Evolutionary conservation across 2,113 vertebrate genomes (phyloP), one percentile per base, ranked within the genome.

Genomic region (Gavialis gangeticus): DNA sequence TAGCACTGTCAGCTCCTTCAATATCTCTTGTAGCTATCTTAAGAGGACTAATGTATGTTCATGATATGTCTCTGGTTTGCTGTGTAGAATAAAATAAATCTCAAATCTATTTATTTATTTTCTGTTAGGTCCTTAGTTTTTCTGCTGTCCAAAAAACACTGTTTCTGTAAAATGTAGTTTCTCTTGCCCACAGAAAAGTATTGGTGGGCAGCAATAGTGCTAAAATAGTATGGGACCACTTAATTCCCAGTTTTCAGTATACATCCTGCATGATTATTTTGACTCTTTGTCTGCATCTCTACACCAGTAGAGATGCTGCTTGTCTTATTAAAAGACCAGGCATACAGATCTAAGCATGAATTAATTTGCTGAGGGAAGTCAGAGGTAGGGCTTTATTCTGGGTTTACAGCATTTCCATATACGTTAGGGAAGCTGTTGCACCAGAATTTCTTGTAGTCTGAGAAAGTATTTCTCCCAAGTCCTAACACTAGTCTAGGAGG

Each of bases 221-320:
- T 91, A 73, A 75, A 90, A 60, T 2, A 88, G 73, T 63, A 77
- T 85, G 46, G 58, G 60, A 16, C n/a, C 13, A n/a, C 59, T 57
- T 21, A 0, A 46, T 21, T 77, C 88, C 2, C 1, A 67, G 37
- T 0, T 0, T 21, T n/a, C 6, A 10, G 37, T 0, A 0, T 25
- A 30, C 67, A 3, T 3, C 55, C 21, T 66, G 46, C 1, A 0
- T 54, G n/a, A 34, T 54, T 9, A 22, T 15, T 54, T 76, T 90
- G 75, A 73, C 18, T 6, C 34, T 37, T 66, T 71, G 67, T 46
- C 17, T 82, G 16, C 80, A 85, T 73, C 57, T 75, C 1, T 80
- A 5, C 54, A 79, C 78, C 59, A 28, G 54, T 67, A 55, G 84
- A 18, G n/a, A 34, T 84, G 25, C 17, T 2, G 9, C 13, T 14